Conservation (phyloP, 2,113 vertebrate species). For the Carettochelys insculpta region DNA sequence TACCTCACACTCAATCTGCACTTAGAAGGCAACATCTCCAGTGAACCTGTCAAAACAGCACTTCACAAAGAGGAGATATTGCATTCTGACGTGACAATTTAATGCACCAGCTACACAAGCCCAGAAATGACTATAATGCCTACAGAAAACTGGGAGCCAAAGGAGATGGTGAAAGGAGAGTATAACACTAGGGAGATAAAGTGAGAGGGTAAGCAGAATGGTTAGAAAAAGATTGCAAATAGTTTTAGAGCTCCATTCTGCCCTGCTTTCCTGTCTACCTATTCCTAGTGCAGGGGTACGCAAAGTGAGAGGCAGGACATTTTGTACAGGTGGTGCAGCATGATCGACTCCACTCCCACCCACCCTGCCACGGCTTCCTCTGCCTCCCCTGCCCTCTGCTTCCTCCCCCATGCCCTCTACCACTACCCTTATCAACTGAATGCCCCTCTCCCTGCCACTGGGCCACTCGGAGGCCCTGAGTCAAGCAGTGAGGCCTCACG, state of each 20-base stretch:
- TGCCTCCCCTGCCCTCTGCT: too few species aligned
- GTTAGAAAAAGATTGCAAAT: neutral
- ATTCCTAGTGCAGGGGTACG: too few species aligned
- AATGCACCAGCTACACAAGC: neutral
- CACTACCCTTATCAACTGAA: too few species aligned
- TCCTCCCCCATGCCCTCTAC: too few species aligned
- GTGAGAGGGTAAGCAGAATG: neutral
- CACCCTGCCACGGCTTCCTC: too few species aligned
- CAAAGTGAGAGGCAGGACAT: too few species aligned
- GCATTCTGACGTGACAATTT: neutral
- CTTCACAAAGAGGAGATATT: neutral
- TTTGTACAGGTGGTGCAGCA: too few species aligned
- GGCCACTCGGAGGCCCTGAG: too few species aligned
- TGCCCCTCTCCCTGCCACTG: too few species aligned
- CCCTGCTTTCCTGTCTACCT: fast-evolving
- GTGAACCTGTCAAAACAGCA: neutral
- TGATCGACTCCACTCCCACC: too few species aligned
- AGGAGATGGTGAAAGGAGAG: neutral
- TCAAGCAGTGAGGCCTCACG: too few species aligned
- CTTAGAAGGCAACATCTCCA: neutral
- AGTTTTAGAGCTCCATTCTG: neutral
- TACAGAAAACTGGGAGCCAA: neutral
- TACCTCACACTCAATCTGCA: neutral
- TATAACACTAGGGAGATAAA: neutral
- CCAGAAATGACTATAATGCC: neutral